Evolutionary conservation across 1,140 invertebrate genomes (phyloP).

Genomic region (Berghia stephanieae): DNA sequence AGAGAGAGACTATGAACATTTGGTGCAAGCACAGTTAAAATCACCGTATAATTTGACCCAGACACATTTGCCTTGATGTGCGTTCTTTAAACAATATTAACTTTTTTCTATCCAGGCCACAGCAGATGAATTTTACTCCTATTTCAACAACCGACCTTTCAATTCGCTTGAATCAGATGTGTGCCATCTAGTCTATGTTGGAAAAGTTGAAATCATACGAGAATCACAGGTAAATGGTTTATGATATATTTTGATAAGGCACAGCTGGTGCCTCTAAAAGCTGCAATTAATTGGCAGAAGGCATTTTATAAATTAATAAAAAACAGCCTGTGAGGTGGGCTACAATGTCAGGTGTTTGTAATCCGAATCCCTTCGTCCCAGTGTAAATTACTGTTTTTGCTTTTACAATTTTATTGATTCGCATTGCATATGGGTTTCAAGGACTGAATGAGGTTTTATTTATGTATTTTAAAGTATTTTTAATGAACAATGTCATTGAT

Average conservation of each 20-base stretch:
- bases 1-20: no score
- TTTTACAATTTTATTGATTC: no score
- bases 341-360: not conserved
- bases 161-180: conserved; percentile 91
- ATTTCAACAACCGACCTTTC: conserved; percentile 91
- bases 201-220: conserved; percentile 83
- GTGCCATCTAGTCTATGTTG: conserved; percentile 95
- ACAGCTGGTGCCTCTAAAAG: not conserved
- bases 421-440: no score
- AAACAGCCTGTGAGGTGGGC: not conserved
- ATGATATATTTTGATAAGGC: no score
- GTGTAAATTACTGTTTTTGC: no score
- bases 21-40: no score
- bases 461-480: no score
- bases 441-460: no score
- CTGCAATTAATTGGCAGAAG: not conserved
- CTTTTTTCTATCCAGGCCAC: conserved; percentile 72
- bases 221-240: conserved; percentile 70
- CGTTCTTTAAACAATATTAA: not conserved
- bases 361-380: not conserved
- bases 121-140: conserved; percentile 90
- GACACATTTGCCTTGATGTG: not conserved
- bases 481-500: no score
- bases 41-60: no score
- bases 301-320: no score